phyloP scores from a whole-genome alignment of 2,888 invertebrate genomes.

The Tortrix viridana region DNA sequence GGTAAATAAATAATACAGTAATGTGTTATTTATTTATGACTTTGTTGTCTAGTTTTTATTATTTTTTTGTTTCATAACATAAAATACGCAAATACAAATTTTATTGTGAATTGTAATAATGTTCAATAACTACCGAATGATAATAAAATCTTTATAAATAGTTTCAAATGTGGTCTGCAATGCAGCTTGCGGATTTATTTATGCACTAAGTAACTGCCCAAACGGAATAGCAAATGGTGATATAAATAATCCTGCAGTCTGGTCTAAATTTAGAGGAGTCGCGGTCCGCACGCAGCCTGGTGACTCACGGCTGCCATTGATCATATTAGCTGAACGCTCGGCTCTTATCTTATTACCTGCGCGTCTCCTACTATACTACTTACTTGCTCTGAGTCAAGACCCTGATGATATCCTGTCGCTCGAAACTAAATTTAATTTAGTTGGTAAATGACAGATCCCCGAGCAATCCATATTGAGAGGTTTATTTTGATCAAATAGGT shows the following conservation, averaged over 20 bases:
- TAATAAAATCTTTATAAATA: no score
- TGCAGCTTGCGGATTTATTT: conserved; percentile 20
- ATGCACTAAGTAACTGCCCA: conserved; percentile 20
- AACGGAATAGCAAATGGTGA: conserved; percentile 22
- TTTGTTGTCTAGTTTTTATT: no score
- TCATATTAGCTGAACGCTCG: conserved; percentile 45
- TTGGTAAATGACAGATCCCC: neutral
- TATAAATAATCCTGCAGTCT: conserved; percentile 37
- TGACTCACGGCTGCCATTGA: conserved; percentile 60
- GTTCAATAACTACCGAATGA: no score
- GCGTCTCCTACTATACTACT: no score
- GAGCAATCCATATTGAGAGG: no score
- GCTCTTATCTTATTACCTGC: conserved; percentile 21
- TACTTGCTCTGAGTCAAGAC: conserved; percentile 12
- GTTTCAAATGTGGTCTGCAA: conserved; percentile 14
- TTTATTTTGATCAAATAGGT: no score
- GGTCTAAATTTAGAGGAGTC: conserved; percentile 63
- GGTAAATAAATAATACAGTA: neutral
- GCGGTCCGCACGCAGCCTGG: conserved; percentile 56
- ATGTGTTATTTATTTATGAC: neutral
- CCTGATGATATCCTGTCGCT: conserved; percentile 17
- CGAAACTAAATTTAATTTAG: conserved; percentile 12
- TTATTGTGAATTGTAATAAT: no score
- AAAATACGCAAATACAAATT: no score
- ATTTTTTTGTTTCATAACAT: no score